Conservation (phyloP, 2,797 vertebrate genomes). For the Taenioides sp. region DNA sequence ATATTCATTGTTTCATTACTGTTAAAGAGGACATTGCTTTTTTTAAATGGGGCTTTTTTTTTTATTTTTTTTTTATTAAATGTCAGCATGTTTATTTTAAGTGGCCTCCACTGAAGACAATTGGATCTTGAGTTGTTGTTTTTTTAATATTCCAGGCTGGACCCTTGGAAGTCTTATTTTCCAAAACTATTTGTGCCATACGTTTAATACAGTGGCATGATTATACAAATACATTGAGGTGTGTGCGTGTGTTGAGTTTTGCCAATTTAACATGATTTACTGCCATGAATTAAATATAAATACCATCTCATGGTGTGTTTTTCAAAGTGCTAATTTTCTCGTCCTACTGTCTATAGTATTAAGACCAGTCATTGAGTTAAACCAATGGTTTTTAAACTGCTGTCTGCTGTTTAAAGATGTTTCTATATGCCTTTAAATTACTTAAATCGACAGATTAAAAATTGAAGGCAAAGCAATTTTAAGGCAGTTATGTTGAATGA, state of each 20-base stretch:
- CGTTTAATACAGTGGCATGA: constrained; percentile 18
- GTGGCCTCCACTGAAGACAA: constrained; percentile 21
- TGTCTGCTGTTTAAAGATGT: neutral
- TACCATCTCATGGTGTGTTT: neutral
- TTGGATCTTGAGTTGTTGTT: constrained; percentile 20
- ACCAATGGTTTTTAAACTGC: constrained; percentile 38
- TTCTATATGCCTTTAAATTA: neutral
- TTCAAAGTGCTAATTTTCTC: neutral
- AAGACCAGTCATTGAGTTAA: constrained; percentile 23
- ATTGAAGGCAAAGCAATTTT: too few relatives aligned
- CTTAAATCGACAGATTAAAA: too few relatives aligned
- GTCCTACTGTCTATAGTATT: constrained; percentile 20
- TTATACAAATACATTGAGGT: constrained; percentile 6
- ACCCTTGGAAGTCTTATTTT: constrained; percentile 65
- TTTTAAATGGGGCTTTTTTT: constrained; percentile 24
- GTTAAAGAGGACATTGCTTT: constrained; percentile 58
- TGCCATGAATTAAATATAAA: constrained; percentile 44
- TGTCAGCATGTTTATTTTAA: constrained; percentile 28
- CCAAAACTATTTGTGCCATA: constrained; percentile 36
- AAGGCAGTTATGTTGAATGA: too few relatives aligned
- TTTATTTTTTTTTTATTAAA: neutral
- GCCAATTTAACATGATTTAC: constrained; percentile 27
- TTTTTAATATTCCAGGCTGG: constrained; percentile 67
- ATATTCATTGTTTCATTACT: constrained; percentile 7
- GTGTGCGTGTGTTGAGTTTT: constrained; percentile 4